Conservation (phyloP, 92 coral and sea anemone genomes). For the Heliopora coerulea region DNA sequence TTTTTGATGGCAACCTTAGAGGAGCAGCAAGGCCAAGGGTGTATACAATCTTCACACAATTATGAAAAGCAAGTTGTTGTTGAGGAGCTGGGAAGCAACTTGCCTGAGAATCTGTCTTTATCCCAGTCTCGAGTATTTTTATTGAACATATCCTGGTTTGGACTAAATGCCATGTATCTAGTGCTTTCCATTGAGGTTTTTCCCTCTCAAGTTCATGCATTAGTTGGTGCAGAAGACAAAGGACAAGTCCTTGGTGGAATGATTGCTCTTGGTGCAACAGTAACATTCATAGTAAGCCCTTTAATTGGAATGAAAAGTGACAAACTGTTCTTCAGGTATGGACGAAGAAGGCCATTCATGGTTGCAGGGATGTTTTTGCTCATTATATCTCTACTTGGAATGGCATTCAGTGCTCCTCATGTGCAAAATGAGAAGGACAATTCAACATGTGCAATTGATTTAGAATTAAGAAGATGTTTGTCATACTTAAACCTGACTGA, state of each 20-base stretch:
- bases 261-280: constrained; percentile 98
- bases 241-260: constrained; percentile 93
- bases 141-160: constrained; percentile 96
- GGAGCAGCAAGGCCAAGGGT: background rate
- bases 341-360: constrained; percentile 92
- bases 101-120: constrained; percentile 37
- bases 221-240: constrained; percentile 92
- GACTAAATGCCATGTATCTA: constrained; percentile 96
- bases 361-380: constrained; percentile 85
- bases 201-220: constrained; percentile 95
- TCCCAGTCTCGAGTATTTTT: constrained; percentile 86
- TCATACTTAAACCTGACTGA: constrained; percentile 78
- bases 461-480: constrained; percentile 78
- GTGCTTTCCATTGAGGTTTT: constrained; percentile 84
- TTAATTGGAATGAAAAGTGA: constrained; percentile 99
- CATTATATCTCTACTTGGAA: constrained; percentile 88
- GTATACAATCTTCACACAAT: background rate
- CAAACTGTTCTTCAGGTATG: constrained; percentile 86
- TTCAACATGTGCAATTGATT: constrained; percentile 76
- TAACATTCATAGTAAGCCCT: constrained; percentile 91
- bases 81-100: background rate
- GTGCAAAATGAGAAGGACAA: constrained; percentile 69
- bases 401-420: constrained; percentile 99
- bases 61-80: background rate
- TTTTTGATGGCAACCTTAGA: background rate